phyloP scores from a whole-genome alignment of 2,113 vertebrate genomes.

The Chlorodrepanis virens region DNA sequence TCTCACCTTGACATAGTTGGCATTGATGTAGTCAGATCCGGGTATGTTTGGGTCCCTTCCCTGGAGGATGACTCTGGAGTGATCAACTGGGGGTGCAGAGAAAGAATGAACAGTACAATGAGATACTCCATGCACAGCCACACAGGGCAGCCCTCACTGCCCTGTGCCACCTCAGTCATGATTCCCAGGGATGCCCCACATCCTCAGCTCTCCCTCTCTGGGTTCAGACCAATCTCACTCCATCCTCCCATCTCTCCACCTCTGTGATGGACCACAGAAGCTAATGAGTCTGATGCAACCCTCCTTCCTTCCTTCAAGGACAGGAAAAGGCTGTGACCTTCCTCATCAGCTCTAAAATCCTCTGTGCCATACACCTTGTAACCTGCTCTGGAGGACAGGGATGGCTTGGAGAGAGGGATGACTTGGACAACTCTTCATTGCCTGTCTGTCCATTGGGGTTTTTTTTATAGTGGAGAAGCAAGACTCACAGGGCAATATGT shows the following conservation, averaged over 20 bases:
- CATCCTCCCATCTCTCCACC: not conserved
- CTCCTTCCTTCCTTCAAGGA: not conserved
- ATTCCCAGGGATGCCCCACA: rapidly evolving
- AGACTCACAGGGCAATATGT: slow-evolving; percentile 92
- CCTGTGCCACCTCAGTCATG: rapidly evolving
- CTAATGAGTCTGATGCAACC: not conserved
- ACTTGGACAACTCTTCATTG: not conserved
- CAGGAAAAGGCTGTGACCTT: not conserved
- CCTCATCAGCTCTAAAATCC: not conserved
- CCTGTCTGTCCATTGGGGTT: not conserved
- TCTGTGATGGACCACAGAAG: not conserved
- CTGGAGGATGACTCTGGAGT: slow-evolving; percentile 86
- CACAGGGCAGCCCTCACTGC: not conserved
- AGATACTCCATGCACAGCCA: not conserved
- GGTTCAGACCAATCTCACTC: not conserved
- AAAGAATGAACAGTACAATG: not conserved
- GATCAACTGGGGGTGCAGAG: slow-evolving; percentile 79
- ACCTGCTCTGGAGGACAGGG: not conserved
- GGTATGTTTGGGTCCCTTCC: slow-evolving; percentile 76
- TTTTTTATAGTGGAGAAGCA: not conserved
- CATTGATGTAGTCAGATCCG: slow-evolving; percentile 95
- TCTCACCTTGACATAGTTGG: slow-evolving; percentile 88
- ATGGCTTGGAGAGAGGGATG: not conserved
- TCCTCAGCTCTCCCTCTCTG: not conserved
- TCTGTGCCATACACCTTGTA: not conserved